Base-by-base conservation (phyloP, 92 coral and sea anemone species). In the Actinernus sp. region DNA sequence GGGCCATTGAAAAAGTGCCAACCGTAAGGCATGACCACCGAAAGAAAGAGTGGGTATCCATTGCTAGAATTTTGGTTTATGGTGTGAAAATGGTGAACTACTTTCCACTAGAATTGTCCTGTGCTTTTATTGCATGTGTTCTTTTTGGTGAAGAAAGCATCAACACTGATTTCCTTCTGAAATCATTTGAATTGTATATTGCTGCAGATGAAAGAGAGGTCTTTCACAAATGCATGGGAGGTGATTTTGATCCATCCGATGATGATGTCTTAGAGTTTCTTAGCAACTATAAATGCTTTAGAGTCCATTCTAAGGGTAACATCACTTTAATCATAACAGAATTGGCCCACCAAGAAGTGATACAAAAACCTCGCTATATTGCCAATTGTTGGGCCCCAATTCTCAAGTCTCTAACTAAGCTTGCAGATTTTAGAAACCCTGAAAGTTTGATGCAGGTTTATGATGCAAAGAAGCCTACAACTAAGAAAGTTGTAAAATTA, bases 181-280 rank as follows among this genome's bases (percentile, higher is more conserved):
- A 67, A 52, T 55, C 85, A 36, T 69, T 79, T 69, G 31, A 3
- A 13, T 49, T 61, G 38, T 61, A 68, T 43, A 24, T 69, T 17
- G 31, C 71, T 47, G 32, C 27, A 46, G 58, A 69, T 40, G 86
- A 69, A 46, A 72, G 60, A 69, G 71, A 68, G 25, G 63, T 58
- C 28, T 57, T 69, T 3, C 60, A 26, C 21, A 49, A 79, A 58
- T 68, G 70, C 29, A 60, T 20, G 11, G 47, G 33, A 48, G 39
- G 33, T 46, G 71, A 69, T 44, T 79, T 68, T 25, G 79, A 79
- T 2, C 16, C 56, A 30, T 49, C 39, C 50, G 72, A 79, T 41
- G 73, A 68, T 58, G 73, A 79, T 10, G 32, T 69, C 13, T 49
- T 69, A 43, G 86, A 79, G 20, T 51, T 69, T 14, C 37, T 79